A percentile compares a stretch with the other conserved stretches of the same genome.
Evolutionary conservation across 1,140 invertebrate species (phyloP).

Genomic region (Limonius californicus): DNA sequence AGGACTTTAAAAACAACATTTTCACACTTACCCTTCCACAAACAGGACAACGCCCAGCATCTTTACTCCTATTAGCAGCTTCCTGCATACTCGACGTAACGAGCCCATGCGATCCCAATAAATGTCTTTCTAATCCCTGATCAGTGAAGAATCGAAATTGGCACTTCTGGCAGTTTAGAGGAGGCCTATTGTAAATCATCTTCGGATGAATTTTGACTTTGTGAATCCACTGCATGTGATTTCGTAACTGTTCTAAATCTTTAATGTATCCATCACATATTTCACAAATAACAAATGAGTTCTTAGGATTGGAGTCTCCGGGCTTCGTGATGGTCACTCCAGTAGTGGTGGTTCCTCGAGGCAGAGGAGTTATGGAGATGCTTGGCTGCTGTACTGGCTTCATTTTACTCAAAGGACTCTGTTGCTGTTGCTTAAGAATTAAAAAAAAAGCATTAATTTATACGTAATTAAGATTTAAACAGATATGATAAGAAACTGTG

Average conservation of each 20-base stretch:
- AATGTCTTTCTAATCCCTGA: slow-evolving; percentile 86
- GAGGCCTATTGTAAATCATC: slow-evolving; percentile 92
- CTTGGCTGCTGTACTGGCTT: slow-evolving; percentile 72
- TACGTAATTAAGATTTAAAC: too few species aligned
- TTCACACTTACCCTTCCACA: slow-evolving; percentile 79
- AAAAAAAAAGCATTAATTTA: too few species aligned
- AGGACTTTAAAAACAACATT: too few species aligned
- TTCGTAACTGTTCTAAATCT: slow-evolving; percentile 85
- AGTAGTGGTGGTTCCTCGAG: slow-evolving; percentile 49
- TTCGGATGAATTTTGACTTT: slow-evolving; percentile 95
- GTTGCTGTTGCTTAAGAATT: slow-evolving; percentile 4
- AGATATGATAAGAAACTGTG: too few species aligned
- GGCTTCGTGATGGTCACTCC: slow-evolving; percentile 43
- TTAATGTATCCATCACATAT: slow-evolving; percentile 95
- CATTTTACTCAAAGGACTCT: slow-evolving; percentile 25
- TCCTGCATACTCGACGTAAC: slow-evolving; percentile 96
- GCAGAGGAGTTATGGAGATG: slow-evolving; percentile 87
- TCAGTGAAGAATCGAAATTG: slow-evolving; percentile 75
- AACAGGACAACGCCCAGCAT: slow-evolving; percentile 88
- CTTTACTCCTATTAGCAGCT: slow-evolving; percentile 90
- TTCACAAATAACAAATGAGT: slow-evolving; percentile 88
- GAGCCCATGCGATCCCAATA: slow-evolving; percentile 87
- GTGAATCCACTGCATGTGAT: slow-evolving; percentile 95
- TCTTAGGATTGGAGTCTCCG: slow-evolving; percentile 56
- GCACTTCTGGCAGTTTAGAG: slow-evolving; percentile 94